Evolutionary conservation across 1,140 invertebrate species (phyloP), one percentile per base, ranked within the genome.

Genomic region (Leptestheria dahalacensis): DNA sequence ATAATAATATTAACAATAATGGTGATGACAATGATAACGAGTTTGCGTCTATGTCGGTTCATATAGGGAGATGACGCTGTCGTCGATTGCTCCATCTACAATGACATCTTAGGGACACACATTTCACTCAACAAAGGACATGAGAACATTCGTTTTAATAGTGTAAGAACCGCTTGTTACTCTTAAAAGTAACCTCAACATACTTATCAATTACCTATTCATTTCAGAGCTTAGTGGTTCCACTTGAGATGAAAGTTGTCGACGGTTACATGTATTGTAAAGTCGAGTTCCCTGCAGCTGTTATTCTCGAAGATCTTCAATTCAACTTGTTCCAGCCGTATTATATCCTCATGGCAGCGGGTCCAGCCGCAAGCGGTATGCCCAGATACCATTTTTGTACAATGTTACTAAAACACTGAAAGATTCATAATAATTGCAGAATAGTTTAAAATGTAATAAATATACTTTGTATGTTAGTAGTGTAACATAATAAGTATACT

Each of bases 231-330:
- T n/a, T n/a, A n/a, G n/a, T n/a, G n/a, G 15, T 15, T 41, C 15
- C 15, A 41, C 6, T 15, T 15, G 33, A 41, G 15, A 15, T 15
- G 6, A 41, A 41, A 41, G 33, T 78, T n/a, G 72, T 78, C 6
- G 81, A 92, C 69, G 86, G 84, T 2, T 74, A 76, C 24, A 75
- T 91, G 57, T 82, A 84, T 64, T 91, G 88, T 68, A 80, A 79
- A 69, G 69, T 74, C 55, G n/a, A 51, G 59, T 74, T 86, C 59
- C 80, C 85, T 46, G 74, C 75, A 0, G 67, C 76, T 1, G 85
- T 82, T 0, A 72, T 68, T 1, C 75, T 88, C 0, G 74, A 78
- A 61, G 80, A 78, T 49, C 73, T 71, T 57, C 75, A 69, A 2
- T 91, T 83, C 67, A 82, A 92, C 74, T 74, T 92, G 58, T 76